Percentiles rank a stretch among this genome's conserved stretches.
These are phyloP conservation scores for Pteropus alecto DNA, from an alignment of 2,113 vertebrate genomes.

Conservation along the genomic window DNA sequence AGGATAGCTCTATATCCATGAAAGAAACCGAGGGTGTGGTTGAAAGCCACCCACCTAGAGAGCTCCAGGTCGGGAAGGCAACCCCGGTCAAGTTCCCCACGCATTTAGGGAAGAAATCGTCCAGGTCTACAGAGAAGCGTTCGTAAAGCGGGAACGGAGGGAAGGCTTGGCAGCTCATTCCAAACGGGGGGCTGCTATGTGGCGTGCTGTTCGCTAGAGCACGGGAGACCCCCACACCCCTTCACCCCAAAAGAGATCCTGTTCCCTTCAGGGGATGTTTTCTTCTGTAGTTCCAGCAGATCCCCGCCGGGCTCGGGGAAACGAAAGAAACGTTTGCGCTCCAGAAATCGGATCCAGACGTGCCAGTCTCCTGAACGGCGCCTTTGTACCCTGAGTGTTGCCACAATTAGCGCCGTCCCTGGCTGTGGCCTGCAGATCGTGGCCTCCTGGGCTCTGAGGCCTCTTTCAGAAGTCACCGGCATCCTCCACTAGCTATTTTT, in stretches of 20 bases:
- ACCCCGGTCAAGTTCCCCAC: background rate
- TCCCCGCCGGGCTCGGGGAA: background rate
- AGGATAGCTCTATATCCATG: rapidly evolving
- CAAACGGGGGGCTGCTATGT: background rate
- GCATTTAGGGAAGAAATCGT: background rate
- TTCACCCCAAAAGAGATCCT: background rate
- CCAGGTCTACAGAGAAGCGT: background rate
- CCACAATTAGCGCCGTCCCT: constrained; percentile 62
- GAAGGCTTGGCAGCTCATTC: background rate
- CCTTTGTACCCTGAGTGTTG: constrained; percentile 59
- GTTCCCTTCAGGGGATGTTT: constrained; percentile 22
- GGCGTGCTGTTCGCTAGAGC: background rate
- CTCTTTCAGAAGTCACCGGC: background rate
- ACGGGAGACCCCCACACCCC: background rate
- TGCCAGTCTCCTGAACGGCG: constrained; percentile 49
- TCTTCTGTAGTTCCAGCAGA: background rate
- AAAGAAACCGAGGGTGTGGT: rapidly evolving
- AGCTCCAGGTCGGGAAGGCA: background rate
- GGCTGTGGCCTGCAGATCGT: constrained; percentile 48
- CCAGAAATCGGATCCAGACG: constrained; percentile 66
- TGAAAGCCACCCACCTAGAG: background rate
- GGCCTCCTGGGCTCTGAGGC: background rate
- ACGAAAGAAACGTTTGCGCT: constrained; percentile 46
- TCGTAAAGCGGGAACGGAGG: background rate
- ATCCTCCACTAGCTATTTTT: background rate